Conservation (phyloP, 1,140 invertebrate species). For the Wiebesia pumilae region DNA sequence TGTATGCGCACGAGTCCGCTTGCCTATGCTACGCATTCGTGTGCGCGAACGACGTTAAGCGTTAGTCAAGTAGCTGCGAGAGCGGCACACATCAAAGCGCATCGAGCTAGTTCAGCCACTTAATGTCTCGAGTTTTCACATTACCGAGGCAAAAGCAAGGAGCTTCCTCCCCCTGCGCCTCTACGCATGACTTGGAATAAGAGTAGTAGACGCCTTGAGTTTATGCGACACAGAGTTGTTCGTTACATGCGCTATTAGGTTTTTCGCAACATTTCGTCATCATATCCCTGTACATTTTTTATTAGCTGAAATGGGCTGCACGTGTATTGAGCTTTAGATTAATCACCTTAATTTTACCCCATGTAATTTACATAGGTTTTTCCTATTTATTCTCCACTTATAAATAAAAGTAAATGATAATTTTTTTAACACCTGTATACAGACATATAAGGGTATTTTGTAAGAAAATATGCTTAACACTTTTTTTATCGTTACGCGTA, state of each 20-base stretch:
- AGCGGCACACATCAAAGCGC: conserved; percentile 66
- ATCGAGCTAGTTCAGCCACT: conserved; percentile 70
- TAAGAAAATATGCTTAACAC: too few species aligned
- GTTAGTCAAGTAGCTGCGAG: conserved; percentile 52
- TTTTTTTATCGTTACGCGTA: too few species aligned
- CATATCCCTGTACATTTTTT: background rate
- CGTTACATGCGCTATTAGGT: background rate
- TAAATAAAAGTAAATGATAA: too few species aligned
- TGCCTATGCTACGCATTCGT: conserved; percentile 22
- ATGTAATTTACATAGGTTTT: too few species aligned
- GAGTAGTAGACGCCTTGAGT: background rate
- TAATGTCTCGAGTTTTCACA: conserved; percentile 70
- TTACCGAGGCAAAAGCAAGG: conserved; percentile 69
- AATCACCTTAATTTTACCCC: too few species aligned
- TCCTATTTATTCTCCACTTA: too few species aligned
- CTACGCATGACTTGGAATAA: background rate
- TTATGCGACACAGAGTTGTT: background rate
- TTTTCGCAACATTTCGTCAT: conserved; percentile 24
- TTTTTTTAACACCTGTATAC: too few species aligned
- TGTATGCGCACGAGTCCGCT: background rate
- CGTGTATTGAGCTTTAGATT: too few species aligned
- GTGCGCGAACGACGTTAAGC: conserved; percentile 11
- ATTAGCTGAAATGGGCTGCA: too few species aligned
- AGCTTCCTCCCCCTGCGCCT: background rate
- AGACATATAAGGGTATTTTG: too few species aligned